These are phyloP conservation scores for Plestiodon gilberti DNA, from an alignment of 2,113 vertebrate species.

Conservation along the genomic window DNA sequence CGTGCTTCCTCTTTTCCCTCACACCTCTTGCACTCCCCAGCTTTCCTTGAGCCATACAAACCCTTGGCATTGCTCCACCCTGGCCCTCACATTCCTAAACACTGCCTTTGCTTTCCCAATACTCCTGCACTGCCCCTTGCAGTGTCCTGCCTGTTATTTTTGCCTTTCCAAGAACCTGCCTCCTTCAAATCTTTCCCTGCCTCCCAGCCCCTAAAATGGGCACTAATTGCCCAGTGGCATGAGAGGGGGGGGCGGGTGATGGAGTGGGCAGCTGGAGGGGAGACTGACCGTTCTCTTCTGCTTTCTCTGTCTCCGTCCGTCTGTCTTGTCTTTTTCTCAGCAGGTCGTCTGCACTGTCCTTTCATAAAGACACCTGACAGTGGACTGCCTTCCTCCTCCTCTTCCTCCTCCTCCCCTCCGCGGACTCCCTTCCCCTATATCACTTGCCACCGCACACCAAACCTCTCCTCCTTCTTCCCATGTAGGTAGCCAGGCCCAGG, in stretches of 20 bases:
- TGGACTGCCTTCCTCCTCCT: constrained; percentile 83
- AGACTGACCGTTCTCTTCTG: constrained; percentile 79
- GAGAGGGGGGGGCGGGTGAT: constrained; percentile 50
- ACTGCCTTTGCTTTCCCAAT: neutral
- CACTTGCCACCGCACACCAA: constrained; percentile 86
- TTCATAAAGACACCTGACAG: constrained; percentile 98
- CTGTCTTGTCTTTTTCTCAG: constrained; percentile 78
- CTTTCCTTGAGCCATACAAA: neutral
- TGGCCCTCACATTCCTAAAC: neutral
- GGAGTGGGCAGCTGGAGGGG: constrained; percentile 49
- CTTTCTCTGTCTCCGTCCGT: constrained; percentile 77
- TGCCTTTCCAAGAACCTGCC: neutral
- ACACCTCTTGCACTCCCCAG: neutral
- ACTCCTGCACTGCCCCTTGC: neutral
- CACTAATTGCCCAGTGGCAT: constrained; percentile 6
- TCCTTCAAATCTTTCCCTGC: constrained; percentile 33
- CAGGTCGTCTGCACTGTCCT: constrained; percentile 97
- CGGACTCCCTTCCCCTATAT: constrained; percentile 83
- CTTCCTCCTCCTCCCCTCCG: constrained; percentile 85
- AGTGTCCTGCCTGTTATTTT: neutral
- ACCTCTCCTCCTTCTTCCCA: constrained; percentile 85
- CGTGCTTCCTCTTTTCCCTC: neutral
- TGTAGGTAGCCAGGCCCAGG: constrained; percentile 80
- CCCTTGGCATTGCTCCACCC: neutral
- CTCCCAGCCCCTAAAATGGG: neutral